A percentile compares a stretch with the other conserved stretches of the same genome.
These are phyloP conservation scores for Acridotheres tristis DNA, from an alignment of 2,797 vertebrate genomes.

Conservation along the genomic window DNA sequence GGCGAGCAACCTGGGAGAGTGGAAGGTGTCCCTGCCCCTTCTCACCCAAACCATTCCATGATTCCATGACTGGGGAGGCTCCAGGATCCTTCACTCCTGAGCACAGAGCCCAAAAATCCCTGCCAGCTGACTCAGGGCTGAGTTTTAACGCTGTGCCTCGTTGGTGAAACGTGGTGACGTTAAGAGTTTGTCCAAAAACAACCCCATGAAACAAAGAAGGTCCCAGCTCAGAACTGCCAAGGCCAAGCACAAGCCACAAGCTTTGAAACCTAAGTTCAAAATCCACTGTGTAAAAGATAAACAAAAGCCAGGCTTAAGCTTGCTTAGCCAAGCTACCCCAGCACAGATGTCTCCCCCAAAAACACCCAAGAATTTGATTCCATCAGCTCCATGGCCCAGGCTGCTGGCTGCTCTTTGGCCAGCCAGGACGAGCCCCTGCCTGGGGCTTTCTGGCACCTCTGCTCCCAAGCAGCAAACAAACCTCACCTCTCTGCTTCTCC, in stretches of 20 bases:
- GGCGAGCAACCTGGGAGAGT: not conserved
- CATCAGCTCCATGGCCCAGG: not conserved
- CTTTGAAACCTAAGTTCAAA: not conserved
- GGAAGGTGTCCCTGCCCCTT: not conserved
- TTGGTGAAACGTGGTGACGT: accelerated
- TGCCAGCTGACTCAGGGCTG: not conserved
- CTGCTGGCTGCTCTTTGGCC: not conserved
- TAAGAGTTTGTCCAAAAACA: not conserved
- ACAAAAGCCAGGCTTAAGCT: not conserved
- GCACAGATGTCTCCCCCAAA: not conserved
- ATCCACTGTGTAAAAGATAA: not conserved
- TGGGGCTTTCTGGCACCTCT: not conserved
- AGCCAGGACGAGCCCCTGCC: not conserved
- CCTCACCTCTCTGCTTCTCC: not conserved
- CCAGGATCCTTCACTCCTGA: not conserved
- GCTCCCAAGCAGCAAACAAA: not conserved
- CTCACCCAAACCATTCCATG: not conserved
- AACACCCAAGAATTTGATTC: not conserved
- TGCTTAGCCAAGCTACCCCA: not conserved
- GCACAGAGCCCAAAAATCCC: not conserved
- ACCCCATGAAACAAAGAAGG: not conserved
- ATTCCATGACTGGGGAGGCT: not conserved
- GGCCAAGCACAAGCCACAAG: not conserved
- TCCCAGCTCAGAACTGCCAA: not conserved
- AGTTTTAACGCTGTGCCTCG: accelerated